Conservation (phyloP, 64 coral and sea anemone genomes). For the Cladopsammia gracilis region DNA sequence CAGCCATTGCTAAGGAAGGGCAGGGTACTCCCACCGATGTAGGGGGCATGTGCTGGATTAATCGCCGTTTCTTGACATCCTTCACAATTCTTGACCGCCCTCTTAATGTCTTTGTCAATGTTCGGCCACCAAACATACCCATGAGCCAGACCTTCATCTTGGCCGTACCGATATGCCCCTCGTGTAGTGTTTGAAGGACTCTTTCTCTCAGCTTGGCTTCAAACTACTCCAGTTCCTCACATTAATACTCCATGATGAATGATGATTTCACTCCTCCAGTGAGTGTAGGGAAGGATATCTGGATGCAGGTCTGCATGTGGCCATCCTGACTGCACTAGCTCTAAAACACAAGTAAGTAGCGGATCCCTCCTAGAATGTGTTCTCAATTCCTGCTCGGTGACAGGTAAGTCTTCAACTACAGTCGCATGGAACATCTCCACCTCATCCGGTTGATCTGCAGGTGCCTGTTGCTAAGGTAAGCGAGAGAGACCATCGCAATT, state of each 20-base stretch:
- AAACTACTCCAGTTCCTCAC: not conserved
- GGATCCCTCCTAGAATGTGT: slow-evolving; percentile 44
- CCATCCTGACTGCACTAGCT: slow-evolving; percentile 51
- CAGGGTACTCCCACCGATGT: slow-evolving; percentile 62
- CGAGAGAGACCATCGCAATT: slow-evolving; percentile 52
- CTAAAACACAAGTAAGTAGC: slow-evolving; percentile 37
- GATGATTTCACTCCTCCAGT: not conserved
- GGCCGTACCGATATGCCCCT: not conserved
- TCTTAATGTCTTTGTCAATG: slow-evolving; percentile 60
- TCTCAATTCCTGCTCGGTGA: slow-evolving; percentile 47
- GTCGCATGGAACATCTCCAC: slow-evolving; percentile 8
- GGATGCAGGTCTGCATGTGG: not conserved
- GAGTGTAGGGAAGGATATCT: slow-evolving; percentile 24
- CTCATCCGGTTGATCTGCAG: slow-evolving; percentile 16
- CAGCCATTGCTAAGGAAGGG: slow-evolving; percentile 52
- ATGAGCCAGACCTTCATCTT: slow-evolving; percentile 4
- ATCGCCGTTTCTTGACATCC: slow-evolving; percentile 51
- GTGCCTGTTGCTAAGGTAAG: not conserved
- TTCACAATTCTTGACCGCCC: not conserved
- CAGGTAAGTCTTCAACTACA: slow-evolving; percentile 41
- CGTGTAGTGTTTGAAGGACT: not conserved
- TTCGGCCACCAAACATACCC: slow-evolving; percentile 62
- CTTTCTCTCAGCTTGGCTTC: not conserved
- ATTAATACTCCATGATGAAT: slow-evolving; percentile 16
- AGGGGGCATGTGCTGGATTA: slow-evolving; percentile 28